Base-by-base conservation (phyloP, 2,888 invertebrate genomes). In the Hyles lineata region DNA sequence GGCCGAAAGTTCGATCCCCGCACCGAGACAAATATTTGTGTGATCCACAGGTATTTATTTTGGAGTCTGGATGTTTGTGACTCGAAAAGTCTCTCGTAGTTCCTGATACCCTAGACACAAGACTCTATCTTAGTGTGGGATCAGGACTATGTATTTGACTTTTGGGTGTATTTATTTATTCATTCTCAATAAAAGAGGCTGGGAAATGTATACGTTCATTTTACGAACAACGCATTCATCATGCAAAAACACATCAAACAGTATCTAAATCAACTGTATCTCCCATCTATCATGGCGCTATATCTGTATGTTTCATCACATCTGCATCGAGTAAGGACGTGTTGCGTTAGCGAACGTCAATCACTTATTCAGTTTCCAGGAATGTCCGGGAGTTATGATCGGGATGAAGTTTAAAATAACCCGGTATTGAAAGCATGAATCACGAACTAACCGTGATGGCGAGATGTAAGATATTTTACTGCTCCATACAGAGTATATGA, bases 331-430 rank as follows among this genome's bases (percentile, higher is more conserved):
- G 55, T 55, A 55, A 55, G 50, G 50, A 50, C 67, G 67, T 67
- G 15, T 43, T 23, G 50, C 63, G 43, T 29, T 72, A 55, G 55
- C 55, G 60, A 73, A 72, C 29, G 72, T 74, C 72, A 73, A 74
- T 73, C 72, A 74, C 67, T 60, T 55, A 55, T 60, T 58, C 72
- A 70, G 73, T 76, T 76, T 74, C 75, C 76, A 72, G 75, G 75
- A 76, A 79, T 74, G 71, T 71, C 74, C 58, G 71, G 72, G 74
- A 75, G 76, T 80, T 83, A 85, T 80, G 84, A 83, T 80, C 79
- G 79, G 78, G 74, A 78, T 63, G 58, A 76, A 77, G 79, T 86
- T 82, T 75, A 83, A 87, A 88, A 88, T 87, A 88, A 76, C 78
- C 74, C 76, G 70, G 72, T 72, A 73, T 74, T 71, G 72, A 75